Conservation (phyloP, 2,113 vertebrate genomes). For the Halichoerus grypus region DNA sequence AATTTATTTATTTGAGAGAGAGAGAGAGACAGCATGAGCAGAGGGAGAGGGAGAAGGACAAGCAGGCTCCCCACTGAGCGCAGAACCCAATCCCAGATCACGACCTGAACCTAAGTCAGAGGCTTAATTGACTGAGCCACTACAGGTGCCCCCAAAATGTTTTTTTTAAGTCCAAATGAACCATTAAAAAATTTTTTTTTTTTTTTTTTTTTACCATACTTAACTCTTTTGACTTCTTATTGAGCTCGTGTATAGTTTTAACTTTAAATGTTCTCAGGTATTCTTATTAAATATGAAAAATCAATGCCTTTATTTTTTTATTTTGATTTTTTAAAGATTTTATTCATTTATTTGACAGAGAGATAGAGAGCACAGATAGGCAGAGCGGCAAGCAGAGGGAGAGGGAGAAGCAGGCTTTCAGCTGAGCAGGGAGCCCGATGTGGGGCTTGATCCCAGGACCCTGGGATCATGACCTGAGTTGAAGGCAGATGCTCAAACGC, state of each 20-base stretch:
- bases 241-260: neutral
- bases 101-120: neutral
- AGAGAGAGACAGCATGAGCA: neutral
- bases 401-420: no score
- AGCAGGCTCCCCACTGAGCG: neutral
- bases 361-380: no score
- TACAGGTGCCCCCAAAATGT: neutral
- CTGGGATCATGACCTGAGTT: no score
- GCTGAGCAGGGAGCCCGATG: no score
- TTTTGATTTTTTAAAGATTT: no score
- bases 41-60: neutral
- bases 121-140: neutral
- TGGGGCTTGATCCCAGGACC: no score
- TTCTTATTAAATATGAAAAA: neutral
- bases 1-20: neutral
- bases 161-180: slow-evolving; percentile 16
- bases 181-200: neutral
- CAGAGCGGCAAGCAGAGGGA: no score
- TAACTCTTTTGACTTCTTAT: neutral
- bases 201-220: neutral
- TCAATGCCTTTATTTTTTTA: neutral
- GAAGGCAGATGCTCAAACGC: no score
- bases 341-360: no score
- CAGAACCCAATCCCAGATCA: neutral
- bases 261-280: neutral